Conservation (phyloP, 2,113 vertebrate genomes). For the Brienomyrus brachyistius region DNA sequence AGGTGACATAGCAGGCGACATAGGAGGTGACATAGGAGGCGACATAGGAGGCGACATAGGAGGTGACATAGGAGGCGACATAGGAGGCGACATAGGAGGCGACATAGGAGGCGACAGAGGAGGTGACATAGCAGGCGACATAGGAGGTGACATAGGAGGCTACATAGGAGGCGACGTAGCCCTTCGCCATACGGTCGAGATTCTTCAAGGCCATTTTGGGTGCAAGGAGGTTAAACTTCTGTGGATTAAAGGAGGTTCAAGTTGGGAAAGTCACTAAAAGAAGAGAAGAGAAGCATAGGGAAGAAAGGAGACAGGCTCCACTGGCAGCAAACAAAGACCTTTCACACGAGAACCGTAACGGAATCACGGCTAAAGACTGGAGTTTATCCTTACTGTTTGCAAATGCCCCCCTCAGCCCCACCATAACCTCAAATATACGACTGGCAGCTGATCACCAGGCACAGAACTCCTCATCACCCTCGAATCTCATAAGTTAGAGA, state of each 20-base stretch:
- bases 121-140: too few relatives aligned
- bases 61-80: too few relatives aligned
- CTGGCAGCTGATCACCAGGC: constrained; percentile 3
- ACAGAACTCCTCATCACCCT: not conserved
- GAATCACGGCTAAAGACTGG: not conserved
- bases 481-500: not conserved
- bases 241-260: not conserved
- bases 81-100: too few relatives aligned
- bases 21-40: too few relatives aligned
- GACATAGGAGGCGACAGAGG: too few relatives aligned
- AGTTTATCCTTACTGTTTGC: constrained; percentile 11
- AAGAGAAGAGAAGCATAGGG: not conserved
- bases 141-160: too few relatives aligned
- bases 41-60: too few relatives aligned
- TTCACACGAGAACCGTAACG: constrained; percentile 17
- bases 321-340: not conserved
- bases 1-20: too few relatives aligned
- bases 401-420: not conserved
- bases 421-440: not conserved
- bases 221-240: not conserved
- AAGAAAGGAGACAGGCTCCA: not conserved
- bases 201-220: not conserved
- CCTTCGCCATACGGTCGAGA: not conserved
- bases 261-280: constrained; percentile 6
- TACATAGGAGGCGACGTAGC: too few relatives aligned